A percentile compares a stretch with the other conserved stretches of the same genome.
These are phyloP conservation scores for Pandemis heparana DNA, from an alignment of 2,888 invertebrate genomes.

Conservation along the genomic window DNA sequence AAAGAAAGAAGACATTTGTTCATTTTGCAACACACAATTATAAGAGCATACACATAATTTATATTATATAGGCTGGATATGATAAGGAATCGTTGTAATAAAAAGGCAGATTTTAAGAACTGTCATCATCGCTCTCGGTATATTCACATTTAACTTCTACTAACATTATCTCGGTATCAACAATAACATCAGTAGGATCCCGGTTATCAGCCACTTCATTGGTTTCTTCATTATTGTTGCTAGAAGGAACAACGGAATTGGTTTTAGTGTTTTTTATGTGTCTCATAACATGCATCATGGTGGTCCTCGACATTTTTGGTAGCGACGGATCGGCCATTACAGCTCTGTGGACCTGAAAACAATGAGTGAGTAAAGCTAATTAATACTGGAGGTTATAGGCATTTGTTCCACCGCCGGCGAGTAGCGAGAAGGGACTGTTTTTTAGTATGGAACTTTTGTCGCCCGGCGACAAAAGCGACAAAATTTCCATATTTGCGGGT, in stretches of 20 bases:
- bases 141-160: not conserved
- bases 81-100: not conserved
- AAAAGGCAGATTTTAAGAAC: not conserved
- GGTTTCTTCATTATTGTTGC: not conserved
- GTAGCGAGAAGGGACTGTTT: too few relatives aligned
- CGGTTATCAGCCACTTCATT: too few relatives aligned
- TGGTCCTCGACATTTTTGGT: not conserved
- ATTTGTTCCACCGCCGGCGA: too few relatives aligned
- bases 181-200: not conserved
- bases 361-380: not conserved
- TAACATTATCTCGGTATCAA: not conserved
- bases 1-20: too few relatives aligned
- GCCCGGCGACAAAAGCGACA: too few relatives aligned
- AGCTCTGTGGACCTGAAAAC: not conserved
- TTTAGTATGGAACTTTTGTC: too few relatives aligned
- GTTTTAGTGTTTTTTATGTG: not conserved
- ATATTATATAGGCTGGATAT: too few relatives aligned
- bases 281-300: not conserved
- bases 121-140: not conserved
- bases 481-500: too few relatives aligned
- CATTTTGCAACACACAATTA: too few relatives aligned
- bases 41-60: too few relatives aligned
- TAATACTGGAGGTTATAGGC: not conserved
- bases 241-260: not conserved
- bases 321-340: not conserved